phyloP scores from a whole-genome alignment of 92 coral and sea anemone species.

The Anthopleura xanthogrammica region DNA sequence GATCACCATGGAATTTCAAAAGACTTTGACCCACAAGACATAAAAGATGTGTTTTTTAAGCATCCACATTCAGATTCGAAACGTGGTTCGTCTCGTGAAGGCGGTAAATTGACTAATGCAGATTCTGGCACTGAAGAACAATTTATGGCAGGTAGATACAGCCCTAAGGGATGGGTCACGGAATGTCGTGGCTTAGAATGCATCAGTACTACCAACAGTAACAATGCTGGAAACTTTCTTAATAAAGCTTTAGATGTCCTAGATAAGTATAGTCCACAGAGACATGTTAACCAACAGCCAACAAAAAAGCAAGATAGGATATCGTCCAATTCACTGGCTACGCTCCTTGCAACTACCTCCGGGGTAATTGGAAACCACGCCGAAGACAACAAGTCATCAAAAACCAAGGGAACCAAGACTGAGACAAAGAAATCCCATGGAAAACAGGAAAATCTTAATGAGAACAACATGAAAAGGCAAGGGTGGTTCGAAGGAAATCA shows the following conservation, averaged over 20 bases:
- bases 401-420: background rate
- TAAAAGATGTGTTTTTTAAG: conserved; percentile 24
- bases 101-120: background rate
- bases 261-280: conserved; percentile 9
- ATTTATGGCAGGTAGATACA: conserved; percentile 2
- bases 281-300: background rate
- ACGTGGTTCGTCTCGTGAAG: background rate
- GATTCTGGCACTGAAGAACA: background rate
- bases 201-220: conserved; percentile 20
- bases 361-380: conserved; percentile 3
- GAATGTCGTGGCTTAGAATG: conserved; percentile 37
- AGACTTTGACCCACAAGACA: conserved; percentile 12
- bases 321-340: conserved; percentile 41
- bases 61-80: conserved; percentile 1
- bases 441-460: background rate
- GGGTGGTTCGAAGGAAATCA: conserved; percentile 13
- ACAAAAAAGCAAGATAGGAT: conserved; percentile 13
- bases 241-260: conserved; percentile 34
- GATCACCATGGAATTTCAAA: background rate
- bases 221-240: conserved; percentile 17
- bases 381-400: background rate
- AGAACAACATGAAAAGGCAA: conserved; percentile 7
- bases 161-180: conserved; percentile 27
- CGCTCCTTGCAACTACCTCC: conserved; percentile 35
- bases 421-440: conserved; percentile 33